Evolutionary conservation across 2,888 invertebrate species (phyloP), one percentile per base, ranked within the genome.

Genomic region (Zelleria hepariella): DNA sequence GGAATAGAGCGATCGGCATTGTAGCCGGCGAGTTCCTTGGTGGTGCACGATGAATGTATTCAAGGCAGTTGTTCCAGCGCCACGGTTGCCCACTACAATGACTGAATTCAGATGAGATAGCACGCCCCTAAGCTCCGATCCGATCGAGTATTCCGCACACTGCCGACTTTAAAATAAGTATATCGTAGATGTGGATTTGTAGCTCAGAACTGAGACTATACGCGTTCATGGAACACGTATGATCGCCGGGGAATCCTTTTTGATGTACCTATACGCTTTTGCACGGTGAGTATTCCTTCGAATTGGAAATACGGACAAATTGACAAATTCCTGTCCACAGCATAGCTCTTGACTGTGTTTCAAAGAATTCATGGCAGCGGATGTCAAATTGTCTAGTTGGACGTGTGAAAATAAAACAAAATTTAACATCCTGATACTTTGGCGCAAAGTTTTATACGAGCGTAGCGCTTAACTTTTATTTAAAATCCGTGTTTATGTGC

Each of bases 61-160:
- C 59, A 56, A 59, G 59, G 27, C 59, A 56, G 49, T 59, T 55
- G 59, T 59, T 56, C 49, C 48, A 48, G 55, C 55, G 48, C 48
- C 55, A 52, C 27, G 18, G 53, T 18, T 24, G 55, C 27, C 48
- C 59, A 20, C 48, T 2, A 56, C 59, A 59, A 53, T 48, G 56
- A 15, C 59, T 59, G 59, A 59, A 59, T 59, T 55, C 59, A 56
- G 59, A 59, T 59, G 59, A 59, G 59, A 10, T 42, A 15, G 42
- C 47, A 24, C 57, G 47, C 26, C 27, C 27, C 58, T 59, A 42
- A 42, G 53, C 53, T 59, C 32, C 42, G 49, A 48, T 21, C 56
- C 27, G 59, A 59, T 59, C 55, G 26, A 3, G 32, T 55, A 55
- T 55, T 55, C 55, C 32, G 32, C 18, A 32, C 32, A 21, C 18